Percentiles rank a stretch among this genome's conserved stretches.
These are phyloP conservation scores for Archilochus colubris DNA, from an alignment of 2,113 vertebrate species.

Conservation along the genomic window DNA sequence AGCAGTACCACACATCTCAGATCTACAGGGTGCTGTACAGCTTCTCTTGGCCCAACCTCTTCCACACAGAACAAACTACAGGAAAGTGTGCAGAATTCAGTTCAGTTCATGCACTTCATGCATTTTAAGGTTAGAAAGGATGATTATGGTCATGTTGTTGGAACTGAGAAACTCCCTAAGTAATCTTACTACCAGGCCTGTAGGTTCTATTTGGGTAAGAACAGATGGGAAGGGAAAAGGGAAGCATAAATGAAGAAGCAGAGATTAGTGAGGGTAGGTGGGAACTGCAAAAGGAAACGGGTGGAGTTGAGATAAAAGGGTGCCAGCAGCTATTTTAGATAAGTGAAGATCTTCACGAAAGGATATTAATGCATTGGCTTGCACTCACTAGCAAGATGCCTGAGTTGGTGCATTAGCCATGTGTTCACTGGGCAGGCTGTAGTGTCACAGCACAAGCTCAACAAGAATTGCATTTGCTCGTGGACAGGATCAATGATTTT, in stretches of 20 bases:
- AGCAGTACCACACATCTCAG: not conserved
- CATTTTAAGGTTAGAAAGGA: not conserved
- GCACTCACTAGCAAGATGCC: not conserved
- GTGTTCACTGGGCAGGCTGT: not conserved
- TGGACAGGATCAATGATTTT: not conserved
- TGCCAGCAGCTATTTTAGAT: constrained; percentile 48
- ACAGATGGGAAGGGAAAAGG: constrained; percentile 55
- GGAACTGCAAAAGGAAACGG: constrained; percentile 22
- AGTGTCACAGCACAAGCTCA: not conserved
- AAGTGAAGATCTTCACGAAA: not conserved
- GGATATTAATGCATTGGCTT: not conserved
- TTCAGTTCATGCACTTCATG: not conserved
- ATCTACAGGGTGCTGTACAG: not conserved
- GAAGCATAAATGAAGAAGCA: constrained; percentile 49
- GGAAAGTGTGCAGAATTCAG: not conserved
- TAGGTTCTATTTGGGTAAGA: constrained; percentile 41
- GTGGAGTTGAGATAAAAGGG: not conserved
- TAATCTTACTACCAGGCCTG: constrained; percentile 32
- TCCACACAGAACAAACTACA: not conserved
- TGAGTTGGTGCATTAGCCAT: not conserved
- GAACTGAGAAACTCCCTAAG: not conserved
- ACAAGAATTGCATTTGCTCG: not conserved
- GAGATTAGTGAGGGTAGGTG: constrained; percentile 48
- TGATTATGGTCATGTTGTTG: not conserved
- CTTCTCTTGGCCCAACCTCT: not conserved